Base-by-base conservation (phyloP, 2,797 vertebrate species). In the Schizopygopsis malacanthus region DNA sequence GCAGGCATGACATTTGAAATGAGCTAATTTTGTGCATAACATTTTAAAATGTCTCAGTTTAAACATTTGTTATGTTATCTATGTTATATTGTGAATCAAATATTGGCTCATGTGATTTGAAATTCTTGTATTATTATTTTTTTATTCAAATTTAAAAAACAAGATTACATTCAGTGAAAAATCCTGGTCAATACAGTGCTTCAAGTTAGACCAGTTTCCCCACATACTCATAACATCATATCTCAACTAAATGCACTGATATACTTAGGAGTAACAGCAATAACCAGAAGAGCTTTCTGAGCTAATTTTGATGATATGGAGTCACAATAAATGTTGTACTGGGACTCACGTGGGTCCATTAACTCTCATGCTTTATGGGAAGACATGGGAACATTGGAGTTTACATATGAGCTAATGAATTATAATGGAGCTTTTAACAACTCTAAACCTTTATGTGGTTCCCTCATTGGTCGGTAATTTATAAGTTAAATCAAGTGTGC, bases 401-500 rank as follows among this genome's bases (percentile, higher is more conserved):
- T 67, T 77, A 81, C 63, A 80, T 70, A 52, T 61, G 43, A 84
- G 20, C 52, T 85, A 87, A 85, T 87, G 70, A 81, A 77, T 87
- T 54, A 84, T 84, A 77, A 87, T 78, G 72, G 82, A 56, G 16
- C 41, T 54, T 76, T 85, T 72, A 56, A 80, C 50, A 69, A 33
- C 25, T 76, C 37, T 25, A 52, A 83, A 67, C 39, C 37, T 78
- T 70, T 70, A 76, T 78, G 56, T 81, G 59, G 69, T 80, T 73
- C 37, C n/a, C 71, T 84, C 47, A 50, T 25, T 81, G 15, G 22
- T 70, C 71, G 45, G 50, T 65, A 71, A 76, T 61, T 59, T 22
- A 72, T 79, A 56, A 84, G 54, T 10, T 47, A 82, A 61, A 82
- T 61, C 70, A 37, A 61, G 69, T 28, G n/a, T 73, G 52, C 54